Percentiles rank a stretch among this genome's conserved stretches.
Conservation (phyloP, 2,797 vertebrate species). For the Amblyopsis hoosieri region DNA sequence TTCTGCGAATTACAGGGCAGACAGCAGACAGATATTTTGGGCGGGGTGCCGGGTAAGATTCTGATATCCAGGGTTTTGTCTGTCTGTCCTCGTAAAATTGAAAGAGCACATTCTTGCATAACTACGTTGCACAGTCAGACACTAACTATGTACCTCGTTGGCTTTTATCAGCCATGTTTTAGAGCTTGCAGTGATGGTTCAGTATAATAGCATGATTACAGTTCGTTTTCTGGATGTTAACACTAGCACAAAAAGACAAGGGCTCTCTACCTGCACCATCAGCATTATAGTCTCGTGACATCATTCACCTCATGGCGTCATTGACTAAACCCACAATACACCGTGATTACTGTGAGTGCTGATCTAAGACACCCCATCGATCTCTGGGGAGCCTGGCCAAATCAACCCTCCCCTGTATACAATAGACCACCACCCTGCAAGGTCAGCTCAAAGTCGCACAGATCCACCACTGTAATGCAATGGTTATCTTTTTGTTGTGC, state of each 20-base stretch:
- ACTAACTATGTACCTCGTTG: background rate
- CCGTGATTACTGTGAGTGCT: slow-evolving; percentile 71
- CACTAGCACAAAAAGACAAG: slow-evolving; percentile 31
- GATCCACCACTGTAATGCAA: slow-evolving; percentile 63
- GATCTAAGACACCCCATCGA: slow-evolving; percentile 70
- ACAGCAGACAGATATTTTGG: slow-evolving; percentile 68
- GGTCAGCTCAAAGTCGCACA: slow-evolving; percentile 73
- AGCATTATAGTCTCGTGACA: slow-evolving; percentile 51
- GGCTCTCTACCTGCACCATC: slow-evolving; percentile 25
- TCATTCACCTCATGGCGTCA: slow-evolving; percentile 60
- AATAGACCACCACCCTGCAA: slow-evolving; percentile 59
- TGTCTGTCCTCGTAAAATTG: slow-evolving; percentile 12
- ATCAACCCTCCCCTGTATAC: slow-evolving; percentile 62
- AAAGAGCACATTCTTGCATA: slow-evolving; percentile 6
- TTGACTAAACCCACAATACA: slow-evolving; percentile 52
- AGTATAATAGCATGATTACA: background rate
- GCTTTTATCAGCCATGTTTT: slow-evolving; percentile 11
- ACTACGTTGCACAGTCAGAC: background rate
- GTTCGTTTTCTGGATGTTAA: slow-evolving; percentile 35
- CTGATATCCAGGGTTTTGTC: slow-evolving; percentile 56
- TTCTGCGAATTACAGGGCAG: slow-evolving; percentile 76
- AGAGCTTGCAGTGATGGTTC: slow-evolving; percentile 20
- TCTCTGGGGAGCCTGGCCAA: slow-evolving; percentile 61
- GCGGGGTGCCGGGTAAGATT: slow-evolving; percentile 54
- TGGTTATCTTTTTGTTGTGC: slow-evolving; percentile 72